These are phyloP conservation scores for Labroides dimidiatus DNA, from an alignment of 2,797 vertebrate genomes.

Conservation along the genomic window DNA sequence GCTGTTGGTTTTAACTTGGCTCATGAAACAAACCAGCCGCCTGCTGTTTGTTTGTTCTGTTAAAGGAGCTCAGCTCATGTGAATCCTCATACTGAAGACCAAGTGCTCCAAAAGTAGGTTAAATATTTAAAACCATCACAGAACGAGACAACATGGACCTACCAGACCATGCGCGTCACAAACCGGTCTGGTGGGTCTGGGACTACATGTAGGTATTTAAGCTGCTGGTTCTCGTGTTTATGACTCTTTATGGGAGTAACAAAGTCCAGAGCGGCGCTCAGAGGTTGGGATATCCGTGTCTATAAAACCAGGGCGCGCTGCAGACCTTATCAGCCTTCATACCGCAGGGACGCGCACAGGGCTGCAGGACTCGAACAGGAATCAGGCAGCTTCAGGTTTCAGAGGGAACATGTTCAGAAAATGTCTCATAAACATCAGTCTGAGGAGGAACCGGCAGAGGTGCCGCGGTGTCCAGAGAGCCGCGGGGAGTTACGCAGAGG, in stretches of 20 bases:
- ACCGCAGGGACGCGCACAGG: background rate
- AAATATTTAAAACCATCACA: background rate
- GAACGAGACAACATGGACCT: background rate
- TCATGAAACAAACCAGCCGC: too few species aligned
- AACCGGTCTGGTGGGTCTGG: background rate
- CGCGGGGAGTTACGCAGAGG: rapidly evolving
- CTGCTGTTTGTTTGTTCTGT: too few species aligned
- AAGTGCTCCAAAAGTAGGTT: background rate
- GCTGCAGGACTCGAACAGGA: background rate
- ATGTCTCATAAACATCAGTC: conserved; percentile 11
- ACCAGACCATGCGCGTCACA: background rate
- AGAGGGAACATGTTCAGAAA: conserved; percentile 62
- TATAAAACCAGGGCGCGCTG: background rate
- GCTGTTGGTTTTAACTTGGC: too few species aligned
- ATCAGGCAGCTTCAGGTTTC: too few species aligned
- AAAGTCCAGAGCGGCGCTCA: conserved; percentile 4
- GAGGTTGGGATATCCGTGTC: background rate
- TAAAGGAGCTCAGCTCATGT: too few species aligned
- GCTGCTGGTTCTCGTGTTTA: background rate
- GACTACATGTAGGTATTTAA: too few species aligned
- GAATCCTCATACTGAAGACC: too few species aligned
- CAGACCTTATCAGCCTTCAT: background rate
- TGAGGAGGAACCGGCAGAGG: conserved; percentile 17
- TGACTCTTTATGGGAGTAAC: background rate
- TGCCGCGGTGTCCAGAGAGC: background rate